These are phyloP conservation scores for Sarcophaga variegata DNA, from an alignment of 2,888 invertebrate species.

Conservation along the genomic window DNA sequence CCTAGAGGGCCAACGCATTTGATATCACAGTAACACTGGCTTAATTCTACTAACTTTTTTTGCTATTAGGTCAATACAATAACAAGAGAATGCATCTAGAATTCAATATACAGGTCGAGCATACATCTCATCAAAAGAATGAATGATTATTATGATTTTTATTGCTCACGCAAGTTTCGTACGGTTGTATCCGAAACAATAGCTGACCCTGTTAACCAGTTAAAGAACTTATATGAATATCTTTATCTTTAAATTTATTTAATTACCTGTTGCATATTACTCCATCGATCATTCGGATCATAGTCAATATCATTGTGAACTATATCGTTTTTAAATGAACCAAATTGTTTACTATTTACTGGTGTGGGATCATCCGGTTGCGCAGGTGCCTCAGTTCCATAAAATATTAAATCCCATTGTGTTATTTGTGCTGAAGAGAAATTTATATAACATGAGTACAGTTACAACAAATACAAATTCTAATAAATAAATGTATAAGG, in stretches of 20 bases:
- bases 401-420: conserved; percentile 92
- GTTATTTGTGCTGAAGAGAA: conserved; percentile 84
- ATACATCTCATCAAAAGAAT: too few species aligned
- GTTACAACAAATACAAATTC: background rate
- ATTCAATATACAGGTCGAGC: too few species aligned
- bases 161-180: too few species aligned
- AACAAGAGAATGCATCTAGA: too few species aligned
- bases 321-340: conserved; percentile 82
- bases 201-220: background rate
- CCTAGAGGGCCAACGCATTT: too few species aligned
- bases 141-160: too few species aligned
- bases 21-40: too few species aligned
- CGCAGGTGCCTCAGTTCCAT: conserved; percentile 88
- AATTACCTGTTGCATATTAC: conserved; percentile 85
- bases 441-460: background rate
- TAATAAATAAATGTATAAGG: background rate
- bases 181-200: too few species aligned
- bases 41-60: too few species aligned
- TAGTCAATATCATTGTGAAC: conserved; percentile 85
- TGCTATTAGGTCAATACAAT: too few species aligned
- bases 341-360: conserved; percentile 76
- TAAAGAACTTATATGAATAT: background rate
- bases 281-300: conserved; percentile 85
- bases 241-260: background rate
- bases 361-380: conserved; percentile 82